A percentile compares a stretch with the other conserved stretches of the same genome.
Conservation (phyloP, 2,113 vertebrate genomes). For the Mustela lutreola region DNA sequence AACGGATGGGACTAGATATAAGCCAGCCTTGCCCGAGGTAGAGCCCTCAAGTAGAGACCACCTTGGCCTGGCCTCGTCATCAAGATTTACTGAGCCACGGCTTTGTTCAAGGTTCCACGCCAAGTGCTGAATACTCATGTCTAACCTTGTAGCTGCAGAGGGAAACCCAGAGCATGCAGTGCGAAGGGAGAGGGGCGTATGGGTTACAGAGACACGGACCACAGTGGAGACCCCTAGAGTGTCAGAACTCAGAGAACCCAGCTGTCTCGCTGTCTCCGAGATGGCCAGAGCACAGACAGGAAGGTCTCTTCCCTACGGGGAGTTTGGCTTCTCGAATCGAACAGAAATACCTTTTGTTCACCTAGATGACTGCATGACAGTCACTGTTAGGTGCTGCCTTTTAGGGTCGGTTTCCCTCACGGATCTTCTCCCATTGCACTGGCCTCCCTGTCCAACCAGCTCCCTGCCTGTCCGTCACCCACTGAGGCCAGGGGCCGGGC, state of each 20-base stretch:
- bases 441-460: neutral
- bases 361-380: neutral
- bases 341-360: neutral
- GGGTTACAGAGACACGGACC: neutral
- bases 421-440: neutral
- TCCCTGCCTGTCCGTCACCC: too few relatives aligned
- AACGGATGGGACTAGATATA: neutral
- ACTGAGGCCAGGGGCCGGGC: fast-evolving
- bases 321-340: neutral
- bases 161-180: neutral
- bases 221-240: neutral
- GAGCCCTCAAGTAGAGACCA: neutral
- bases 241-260: neutral
- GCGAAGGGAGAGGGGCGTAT: neutral
- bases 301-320: neutral
- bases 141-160: neutral
- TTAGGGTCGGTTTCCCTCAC: fast-evolving
- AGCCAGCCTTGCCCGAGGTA: neutral
- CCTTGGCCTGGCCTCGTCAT: neutral
- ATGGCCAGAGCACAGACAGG: too few relatives aligned
- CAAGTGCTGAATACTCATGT: neutral
- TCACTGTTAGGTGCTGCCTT: neutral
- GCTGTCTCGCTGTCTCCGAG: neutral
- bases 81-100: neutral
- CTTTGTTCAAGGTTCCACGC: neutral